phyloP scores from a whole-genome alignment of 2,113 vertebrate genomes.

The Oryzias melastigma region DNA sequence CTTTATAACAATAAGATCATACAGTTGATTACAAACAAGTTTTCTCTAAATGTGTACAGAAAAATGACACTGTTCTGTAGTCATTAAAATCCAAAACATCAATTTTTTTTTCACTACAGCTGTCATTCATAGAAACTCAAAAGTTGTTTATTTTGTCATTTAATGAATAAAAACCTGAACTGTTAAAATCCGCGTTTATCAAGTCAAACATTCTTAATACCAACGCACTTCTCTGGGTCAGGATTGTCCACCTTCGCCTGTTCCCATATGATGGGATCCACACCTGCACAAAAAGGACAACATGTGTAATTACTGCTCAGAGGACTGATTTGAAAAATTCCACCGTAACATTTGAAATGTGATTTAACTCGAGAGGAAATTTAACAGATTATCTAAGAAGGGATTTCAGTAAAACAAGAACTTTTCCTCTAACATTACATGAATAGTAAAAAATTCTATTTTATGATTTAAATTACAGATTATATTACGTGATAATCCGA shows the following conservation, averaged over 20 bases:
- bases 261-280: constrained; percentile 98
- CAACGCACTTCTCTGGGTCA: constrained; percentile 91
- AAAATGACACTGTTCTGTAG: too few relatives aligned
- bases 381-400: too few relatives aligned
- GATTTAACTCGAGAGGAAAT: neutral
- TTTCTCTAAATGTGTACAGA: neutral
- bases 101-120: neutral
- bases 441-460: too few relatives aligned
- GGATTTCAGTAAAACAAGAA: too few relatives aligned
- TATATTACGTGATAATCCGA: too few relatives aligned
- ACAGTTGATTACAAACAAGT: neutral
- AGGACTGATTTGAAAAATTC: neutral
- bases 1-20: neutral
- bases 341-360: too few relatives aligned
- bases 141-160: too few relatives aligned
- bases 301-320: neutral
- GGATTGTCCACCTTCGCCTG: constrained; percentile 98
- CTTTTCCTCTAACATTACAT: too few relatives aligned
- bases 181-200: neutral
- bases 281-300: constrained; percentile 75
- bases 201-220: neutral
- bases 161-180: too few relatives aligned
- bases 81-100: too few relatives aligned
- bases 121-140: too few relatives aligned
- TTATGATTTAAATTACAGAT: too few relatives aligned